These are phyloP conservation scores for Hipparchia sbordonii DNA, from an alignment of 2,888 invertebrate species.

Conservation along the genomic window DNA sequence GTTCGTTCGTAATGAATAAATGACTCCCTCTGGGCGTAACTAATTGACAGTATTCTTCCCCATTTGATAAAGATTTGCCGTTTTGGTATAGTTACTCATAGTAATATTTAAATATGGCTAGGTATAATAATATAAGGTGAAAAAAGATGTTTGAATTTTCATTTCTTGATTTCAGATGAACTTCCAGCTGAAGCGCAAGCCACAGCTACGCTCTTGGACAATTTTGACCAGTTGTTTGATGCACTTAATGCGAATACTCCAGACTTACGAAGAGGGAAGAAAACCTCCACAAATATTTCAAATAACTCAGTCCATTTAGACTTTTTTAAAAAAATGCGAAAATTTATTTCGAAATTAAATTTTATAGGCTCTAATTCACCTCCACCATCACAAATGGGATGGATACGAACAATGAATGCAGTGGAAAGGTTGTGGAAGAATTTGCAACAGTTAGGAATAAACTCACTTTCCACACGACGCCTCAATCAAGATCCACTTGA, in stretches of 20 bases:
- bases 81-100: no score
- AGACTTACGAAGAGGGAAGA: neutral
- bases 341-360: neutral
- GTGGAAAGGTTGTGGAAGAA: neutral
- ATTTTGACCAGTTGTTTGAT: neutral
- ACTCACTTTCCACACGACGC: conserved; percentile 29
- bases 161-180: neutral
- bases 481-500: conserved; percentile 38
- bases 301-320: neutral
- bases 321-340: neutral
- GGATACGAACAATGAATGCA: neutral
- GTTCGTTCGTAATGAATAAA: no score
- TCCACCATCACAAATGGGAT: neutral
- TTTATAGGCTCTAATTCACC: neutral
- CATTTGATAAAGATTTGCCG: no score
- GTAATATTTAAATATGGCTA: no score
- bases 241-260: neutral
- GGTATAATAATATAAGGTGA: neutral
- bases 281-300: neutral
- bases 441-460: neutral
- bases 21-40: no score
- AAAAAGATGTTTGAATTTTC: neutral
- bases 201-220: neutral
- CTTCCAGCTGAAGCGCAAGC: neutral
- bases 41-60: no score